Evolutionary conservation across 1,140 invertebrate genomes (phyloP).

Genomic region (Neelides sp.): DNA sequence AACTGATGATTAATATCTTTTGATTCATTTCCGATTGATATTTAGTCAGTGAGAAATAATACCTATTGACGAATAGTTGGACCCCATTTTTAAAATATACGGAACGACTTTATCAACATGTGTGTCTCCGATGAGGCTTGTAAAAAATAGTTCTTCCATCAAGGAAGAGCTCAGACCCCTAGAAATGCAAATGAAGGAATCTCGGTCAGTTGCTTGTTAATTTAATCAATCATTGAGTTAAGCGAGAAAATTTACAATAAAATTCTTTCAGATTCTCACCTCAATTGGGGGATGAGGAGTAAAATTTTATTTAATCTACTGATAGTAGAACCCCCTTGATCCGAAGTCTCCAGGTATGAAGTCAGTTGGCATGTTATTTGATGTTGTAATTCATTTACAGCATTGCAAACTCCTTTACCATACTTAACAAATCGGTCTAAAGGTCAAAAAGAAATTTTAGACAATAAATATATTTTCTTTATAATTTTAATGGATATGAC

Average conservation of each 20-base stretch:
- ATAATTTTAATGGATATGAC: constrained; percentile 4
- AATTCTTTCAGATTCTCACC: constrained; percentile 13
- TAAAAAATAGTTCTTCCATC: constrained; percentile 88
- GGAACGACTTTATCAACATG: constrained; percentile 86
- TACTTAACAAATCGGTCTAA: too few species aligned
- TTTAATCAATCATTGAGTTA: neutral
- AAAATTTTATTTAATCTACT: constrained; percentile 14
- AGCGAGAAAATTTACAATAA: neutral
- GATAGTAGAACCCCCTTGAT: neutral
- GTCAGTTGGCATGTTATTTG: too few species aligned
- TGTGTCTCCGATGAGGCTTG: constrained; percentile 78
- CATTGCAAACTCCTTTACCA: too few species aligned
- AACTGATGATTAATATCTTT: too few species aligned
- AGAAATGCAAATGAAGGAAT: neutral
- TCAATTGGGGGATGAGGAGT: constrained; percentile 24
- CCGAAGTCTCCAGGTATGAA: too few species aligned
- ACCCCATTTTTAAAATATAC: constrained; percentile 71
- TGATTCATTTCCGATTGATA: too few species aligned
- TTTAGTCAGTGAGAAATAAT: too few species aligned
- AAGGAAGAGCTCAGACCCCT: constrained; percentile 50
- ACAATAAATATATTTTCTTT: constrained; percentile 3
- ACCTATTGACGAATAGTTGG: constrained; percentile 25
- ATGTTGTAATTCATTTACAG: too few species aligned
- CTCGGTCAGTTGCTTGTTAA: too few species aligned
- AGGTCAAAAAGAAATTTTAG: too few species aligned